These are phyloP conservation scores for Apodemia zela DNA, from an alignment of 2,888 invertebrate species.

Conservation along the genomic window DNA sequence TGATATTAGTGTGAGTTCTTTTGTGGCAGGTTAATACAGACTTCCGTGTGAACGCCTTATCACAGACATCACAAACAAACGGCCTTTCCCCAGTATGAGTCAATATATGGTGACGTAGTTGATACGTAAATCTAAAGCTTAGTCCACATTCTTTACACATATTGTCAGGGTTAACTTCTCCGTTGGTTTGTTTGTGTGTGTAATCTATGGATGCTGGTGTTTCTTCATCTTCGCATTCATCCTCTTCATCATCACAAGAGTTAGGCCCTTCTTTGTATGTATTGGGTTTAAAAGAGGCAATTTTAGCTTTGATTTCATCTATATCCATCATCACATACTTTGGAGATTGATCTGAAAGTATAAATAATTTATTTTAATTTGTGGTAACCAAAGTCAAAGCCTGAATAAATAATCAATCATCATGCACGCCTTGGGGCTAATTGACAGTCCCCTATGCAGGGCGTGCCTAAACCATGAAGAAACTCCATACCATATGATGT, in stretches of 20 bases:
- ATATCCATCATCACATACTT: neutral
- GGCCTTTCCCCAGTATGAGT: conserved; percentile 1
- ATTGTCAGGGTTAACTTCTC: neutral
- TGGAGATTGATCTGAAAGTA: neutral
- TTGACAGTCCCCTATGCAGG: too few relatives aligned
- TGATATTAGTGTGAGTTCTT: neutral
- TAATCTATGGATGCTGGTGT: neutral
- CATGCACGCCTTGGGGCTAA: too few relatives aligned
- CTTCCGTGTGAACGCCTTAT: neutral
- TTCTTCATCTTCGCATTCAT: neutral
- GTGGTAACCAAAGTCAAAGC: too few relatives aligned
- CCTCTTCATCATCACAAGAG: neutral
- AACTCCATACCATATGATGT: too few relatives aligned
- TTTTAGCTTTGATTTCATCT: neutral
- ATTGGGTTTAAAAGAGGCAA: neutral
- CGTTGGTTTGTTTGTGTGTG: neutral
- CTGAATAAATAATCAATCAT: too few relatives aligned
- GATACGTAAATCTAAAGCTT: neutral
- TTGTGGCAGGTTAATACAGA: neutral
- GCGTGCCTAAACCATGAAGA: too few relatives aligned
- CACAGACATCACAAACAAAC: neutral
- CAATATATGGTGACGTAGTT: conserved; percentile 1
- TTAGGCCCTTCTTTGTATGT: neutral
- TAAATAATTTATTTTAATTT: too few relatives aligned
- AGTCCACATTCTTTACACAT: neutral